Base-by-base conservation (phyloP, 1,140 invertebrate species). In the Drosophila ananassae region DNA sequence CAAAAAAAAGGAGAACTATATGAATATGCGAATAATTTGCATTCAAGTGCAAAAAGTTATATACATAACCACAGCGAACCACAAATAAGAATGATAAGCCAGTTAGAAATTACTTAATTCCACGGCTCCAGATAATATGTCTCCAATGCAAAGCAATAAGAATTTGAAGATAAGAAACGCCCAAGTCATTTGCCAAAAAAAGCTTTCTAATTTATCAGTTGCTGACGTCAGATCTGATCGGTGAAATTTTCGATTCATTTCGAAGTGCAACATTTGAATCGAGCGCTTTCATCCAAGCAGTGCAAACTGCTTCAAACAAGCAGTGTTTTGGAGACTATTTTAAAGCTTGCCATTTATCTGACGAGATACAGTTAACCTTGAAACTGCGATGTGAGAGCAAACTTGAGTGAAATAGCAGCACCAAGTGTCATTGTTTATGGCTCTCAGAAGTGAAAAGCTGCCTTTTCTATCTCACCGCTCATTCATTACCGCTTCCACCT, bases 21-120 rank as follows among this genome's bases (percentile, higher is more conserved):
- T 69, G 21, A 22, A 57, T 50, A 69, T 69, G 63, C 64, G 63
- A 68, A 41, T 6, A 60, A 89, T 87, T 87, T 89, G 78, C 82
- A 79, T 82, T 89, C 22, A 72, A 76, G 53, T 87, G 82, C 71
- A 77, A 82, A 87, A 53, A 48, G 32, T 56, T 44, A 37, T 28
- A 28, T 28, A 28, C 25, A 28, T 28, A 28, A 6, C 5, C 47
- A 34, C 47, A 34, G 57, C 57, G 56, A 47, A 62, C 37, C 46
- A 39, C n/a, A 37, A 52, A 56, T 32, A 47, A 48, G 25, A 53
- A 50, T 59, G 62, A 77, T 68, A 77, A 77, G 63, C 53, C 60
- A n/a, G 47, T 24, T 46, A 30, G 41, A 61, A 76, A 55, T 64
- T 37, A 54, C 17, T 73, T 74, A 72, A 72, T 66, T 47, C 53